Evolutionary conservation across 1,140 invertebrate species (phyloP), one percentile per base, ranked within the genome.

Genomic region (Drosophila ogumai): DNA sequence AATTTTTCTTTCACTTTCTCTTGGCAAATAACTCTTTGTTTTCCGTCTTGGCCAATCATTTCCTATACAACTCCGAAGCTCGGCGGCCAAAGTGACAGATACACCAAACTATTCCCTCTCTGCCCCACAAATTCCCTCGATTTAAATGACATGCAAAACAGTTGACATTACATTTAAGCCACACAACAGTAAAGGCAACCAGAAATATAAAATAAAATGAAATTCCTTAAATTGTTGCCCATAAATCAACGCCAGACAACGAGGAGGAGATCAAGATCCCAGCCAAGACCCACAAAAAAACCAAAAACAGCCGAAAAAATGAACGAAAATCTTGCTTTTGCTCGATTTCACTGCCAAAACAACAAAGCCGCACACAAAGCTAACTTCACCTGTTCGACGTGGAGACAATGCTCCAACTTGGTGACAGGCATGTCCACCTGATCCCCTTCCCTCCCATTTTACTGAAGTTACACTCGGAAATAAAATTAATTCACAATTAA

Each of bases 141-240:
- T 47, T 67, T 40, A 79, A 80, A 81, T 90, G 84, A 85, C 84
- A 88, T 88, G 84, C 80, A 90, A 88, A 88, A 75, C 80, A 90
- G 84, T 90, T 88, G 85, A 85, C 84, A 88, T 75, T 84, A 80
- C 59, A 85, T 66, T 72, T 64, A 57, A 74, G 63, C 64, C 71
- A 59, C 58, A 59, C 58, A 59, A 46, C 46, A 66, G 68, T 43
- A 69, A 76, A 64, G 50, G 47, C 43, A 56, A 71, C 56, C 40
- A 60, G 58, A 77, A 80, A 77, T 66, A 79, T 71, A 67, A 67
- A 76, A 82, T 81, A 65, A 87, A 87, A 88, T 88, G 80, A 85
- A 88, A 90, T 84, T 81, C 77, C 74, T 84, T 65, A 85, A 90
- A 90, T 90, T 90, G 85, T 65, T 82, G 68, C 34, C 63, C 72